phyloP scores from a whole-genome alignment of 2,797 vertebrate genomes.

The Melanogrammus aeglefinus region DNA sequence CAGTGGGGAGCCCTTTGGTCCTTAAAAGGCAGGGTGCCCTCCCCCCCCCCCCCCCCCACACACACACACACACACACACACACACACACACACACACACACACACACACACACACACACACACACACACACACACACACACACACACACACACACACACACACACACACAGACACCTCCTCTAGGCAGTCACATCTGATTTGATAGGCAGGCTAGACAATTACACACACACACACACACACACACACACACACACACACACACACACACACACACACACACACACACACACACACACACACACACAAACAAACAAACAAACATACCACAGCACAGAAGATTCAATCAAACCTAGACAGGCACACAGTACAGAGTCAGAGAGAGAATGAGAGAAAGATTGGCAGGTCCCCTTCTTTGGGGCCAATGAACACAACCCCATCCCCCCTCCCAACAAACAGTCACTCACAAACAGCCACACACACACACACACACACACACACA shows the following conservation, averaged over 20 bases:
- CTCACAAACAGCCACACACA: conserved; percentile 8
- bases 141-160: no score
- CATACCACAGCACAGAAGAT: conserved; percentile 19
- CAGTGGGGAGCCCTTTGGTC: conserved; percentile 34
- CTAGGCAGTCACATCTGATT: conserved; percentile 62
- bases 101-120: no score
- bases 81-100: no score
- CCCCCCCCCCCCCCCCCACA: no score
- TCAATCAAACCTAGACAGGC: not conserved
- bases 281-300: not conserved
- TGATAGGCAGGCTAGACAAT: conserved; percentile 48
- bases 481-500: conserved; percentile 25
- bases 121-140: no score
- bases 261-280: conserved; percentile 31
- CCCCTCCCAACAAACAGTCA: conserved; percentile 24
- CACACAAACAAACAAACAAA: conserved; percentile 12
- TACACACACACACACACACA: conserved; percentile 17
- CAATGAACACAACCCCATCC: not conserved
- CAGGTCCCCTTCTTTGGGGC: not conserved
- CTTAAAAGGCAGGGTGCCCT: conserved; percentile 52
- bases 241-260: not conserved
- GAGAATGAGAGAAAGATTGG: conserved; percentile 28
- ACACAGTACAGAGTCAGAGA: not conserved
- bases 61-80: no score
- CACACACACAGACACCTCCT: no score